Evolutionary conservation across 2,797 vertebrate species (phyloP).

Genomic region (Tragelaphus eurycerus): DNA sequence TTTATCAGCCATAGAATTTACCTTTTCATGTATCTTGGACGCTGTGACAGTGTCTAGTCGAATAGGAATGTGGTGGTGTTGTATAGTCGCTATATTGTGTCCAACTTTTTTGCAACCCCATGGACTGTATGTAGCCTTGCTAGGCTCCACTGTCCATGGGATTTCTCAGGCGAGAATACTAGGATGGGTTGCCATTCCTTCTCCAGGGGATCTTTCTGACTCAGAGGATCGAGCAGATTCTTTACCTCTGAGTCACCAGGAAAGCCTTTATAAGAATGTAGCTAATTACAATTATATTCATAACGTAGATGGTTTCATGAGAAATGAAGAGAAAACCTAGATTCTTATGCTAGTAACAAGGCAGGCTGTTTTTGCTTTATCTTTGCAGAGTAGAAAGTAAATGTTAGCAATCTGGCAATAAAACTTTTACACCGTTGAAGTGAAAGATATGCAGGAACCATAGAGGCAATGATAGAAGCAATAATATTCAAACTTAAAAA

Average conservation of each 20-base stretch:
- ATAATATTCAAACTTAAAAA: not conserved
- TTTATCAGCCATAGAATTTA: not conserved
- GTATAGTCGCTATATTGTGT: not conserved
- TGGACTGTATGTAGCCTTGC: not conserved
- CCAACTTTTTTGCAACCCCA: not conserved
- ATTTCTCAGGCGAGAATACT: not conserved
- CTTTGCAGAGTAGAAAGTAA: not conserved
- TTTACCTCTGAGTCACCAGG: not conserved
- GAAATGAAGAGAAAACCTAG: not conserved
- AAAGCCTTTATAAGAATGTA: not conserved
- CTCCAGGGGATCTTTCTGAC: not conserved
- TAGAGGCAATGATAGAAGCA: not conserved
- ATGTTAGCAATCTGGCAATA: not conserved
- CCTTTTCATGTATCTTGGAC: not conserved
- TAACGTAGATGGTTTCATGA: not conserved
- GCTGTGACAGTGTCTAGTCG: not conserved
- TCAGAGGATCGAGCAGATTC: not conserved
- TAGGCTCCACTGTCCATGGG: not conserved
- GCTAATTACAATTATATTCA: not conserved
- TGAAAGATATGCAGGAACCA: not conserved
- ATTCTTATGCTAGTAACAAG: not conserved
- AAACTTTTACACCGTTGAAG: not conserved
- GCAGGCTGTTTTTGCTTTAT: not conserved
- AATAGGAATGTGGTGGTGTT: not conserved
- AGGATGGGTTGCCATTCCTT: not conserved